A percentile compares a stretch with the other conserved stretches of the same genome.
Conservation (phyloP, 1,140 invertebrate genomes). For the Arion vulgaris region DNA sequence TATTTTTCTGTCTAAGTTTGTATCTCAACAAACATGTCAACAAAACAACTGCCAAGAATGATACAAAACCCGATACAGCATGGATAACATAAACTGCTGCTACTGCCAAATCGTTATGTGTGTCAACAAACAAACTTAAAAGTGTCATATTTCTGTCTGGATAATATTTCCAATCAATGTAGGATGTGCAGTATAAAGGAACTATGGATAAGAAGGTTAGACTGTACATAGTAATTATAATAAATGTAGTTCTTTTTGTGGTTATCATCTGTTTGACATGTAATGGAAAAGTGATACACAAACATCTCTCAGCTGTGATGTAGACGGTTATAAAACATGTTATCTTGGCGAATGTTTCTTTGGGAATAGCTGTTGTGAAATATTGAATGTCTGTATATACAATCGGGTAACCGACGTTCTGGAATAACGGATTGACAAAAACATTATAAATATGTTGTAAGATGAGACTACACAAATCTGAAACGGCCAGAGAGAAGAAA, state of each 20-base stretch:
- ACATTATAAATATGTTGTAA: neutral
- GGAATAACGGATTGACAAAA: neutral
- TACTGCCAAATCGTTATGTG: neutral
- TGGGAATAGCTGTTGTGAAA: neutral
- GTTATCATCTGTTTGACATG: neutral
- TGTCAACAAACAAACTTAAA: neutral
- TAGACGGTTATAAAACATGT: neutral
- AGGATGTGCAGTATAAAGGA: neutral
- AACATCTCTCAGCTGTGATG: slow-evolving; percentile 10
- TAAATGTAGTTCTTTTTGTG: neutral
- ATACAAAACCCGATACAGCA: neutral
- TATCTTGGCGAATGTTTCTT: neutral
- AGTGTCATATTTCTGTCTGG: neutral
- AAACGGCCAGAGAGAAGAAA: neutral
- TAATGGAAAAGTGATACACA: neutral
- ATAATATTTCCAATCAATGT: slow-evolving; percentile 7
- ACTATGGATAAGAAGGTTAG: neutral
- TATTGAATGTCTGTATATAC: neutral
- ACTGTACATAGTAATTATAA: neutral
- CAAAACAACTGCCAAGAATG: neutral
- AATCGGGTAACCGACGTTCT: neutral
- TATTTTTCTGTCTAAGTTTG: slow-evolving; percentile 11
- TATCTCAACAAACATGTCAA: neutral
- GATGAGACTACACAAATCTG: neutral
- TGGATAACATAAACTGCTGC: neutral